Conservation (phyloP, 1,140 invertebrate species). For the Heliconius melpomene region DNA sequence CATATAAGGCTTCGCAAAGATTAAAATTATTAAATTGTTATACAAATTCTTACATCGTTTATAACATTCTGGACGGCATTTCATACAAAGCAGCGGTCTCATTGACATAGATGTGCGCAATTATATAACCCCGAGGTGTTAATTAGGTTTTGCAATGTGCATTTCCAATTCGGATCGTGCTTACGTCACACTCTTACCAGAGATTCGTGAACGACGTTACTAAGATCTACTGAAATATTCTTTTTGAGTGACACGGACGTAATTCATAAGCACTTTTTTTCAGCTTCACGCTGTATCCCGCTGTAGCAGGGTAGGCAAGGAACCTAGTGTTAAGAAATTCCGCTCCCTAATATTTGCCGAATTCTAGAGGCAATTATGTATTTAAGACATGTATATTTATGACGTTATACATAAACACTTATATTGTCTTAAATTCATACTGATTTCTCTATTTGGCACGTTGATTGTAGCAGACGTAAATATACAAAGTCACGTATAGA, state of each 20-base stretch:
- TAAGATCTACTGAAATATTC: constrained; percentile 32
- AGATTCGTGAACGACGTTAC: constrained; percentile 28
- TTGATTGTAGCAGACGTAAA: not conserved
- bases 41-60: constrained; percentile 5
- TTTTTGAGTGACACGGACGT: constrained; percentile 32
- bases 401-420: not conserved
- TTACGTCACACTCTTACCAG: constrained; percentile 37
- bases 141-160: constrained; percentile 50
- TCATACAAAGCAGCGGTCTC: constrained; percentile 24
- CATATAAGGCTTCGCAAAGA: not conserved
- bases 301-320: too few species aligned
- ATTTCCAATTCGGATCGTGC: constrained; percentile 45
- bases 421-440: not conserved
- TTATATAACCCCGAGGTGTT: constrained; percentile 44
- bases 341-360: too few species aligned
- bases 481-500: not conserved
- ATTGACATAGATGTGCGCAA: constrained; percentile 63
- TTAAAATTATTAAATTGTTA: constrained; percentile 8
- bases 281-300: too few species aligned
- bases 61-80: constrained; percentile 14
- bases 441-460: constrained; percentile 5
- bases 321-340: too few species aligned
- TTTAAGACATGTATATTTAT: too few species aligned
- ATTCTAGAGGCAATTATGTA: too few species aligned
- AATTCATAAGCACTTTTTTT: constrained; percentile 19